A percentile compares a stretch with the other conserved stretches of the same genome.
Evolutionary conservation across 2,888 invertebrate genomes (phyloP).

Genomic region (Sinotaia quadrata): DNA sequence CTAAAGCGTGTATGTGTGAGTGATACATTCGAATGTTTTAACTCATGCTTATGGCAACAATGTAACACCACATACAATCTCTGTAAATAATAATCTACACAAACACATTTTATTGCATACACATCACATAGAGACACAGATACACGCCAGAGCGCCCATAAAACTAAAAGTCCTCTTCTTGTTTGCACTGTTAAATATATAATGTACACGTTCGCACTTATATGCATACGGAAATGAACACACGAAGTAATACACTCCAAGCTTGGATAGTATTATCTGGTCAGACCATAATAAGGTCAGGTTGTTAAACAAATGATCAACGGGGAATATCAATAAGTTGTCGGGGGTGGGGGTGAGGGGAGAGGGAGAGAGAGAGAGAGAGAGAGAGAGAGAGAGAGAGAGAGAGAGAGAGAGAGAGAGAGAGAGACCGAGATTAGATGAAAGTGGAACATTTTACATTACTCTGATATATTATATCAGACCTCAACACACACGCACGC

Average conservation of each 20-base stretch:
- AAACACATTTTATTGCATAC: too few relatives aligned
- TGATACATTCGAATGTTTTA: too few relatives aligned
- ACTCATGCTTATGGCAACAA: too few relatives aligned
- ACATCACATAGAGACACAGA: too few relatives aligned
- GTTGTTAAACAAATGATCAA: background rate
- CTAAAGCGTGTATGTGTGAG: too few relatives aligned
- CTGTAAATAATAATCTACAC: too few relatives aligned
- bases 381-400: slow-evolving; percentile 6
- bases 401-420: background rate
- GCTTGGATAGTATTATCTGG: too few relatives aligned
- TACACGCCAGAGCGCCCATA: too few relatives aligned
- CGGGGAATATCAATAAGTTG: background rate
- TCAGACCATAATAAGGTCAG: too few relatives aligned
- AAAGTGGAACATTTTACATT: background rate
- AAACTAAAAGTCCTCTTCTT: too few relatives aligned
- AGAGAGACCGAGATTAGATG: background rate
- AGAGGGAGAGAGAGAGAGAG: background rate
- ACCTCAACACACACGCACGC: background rate
- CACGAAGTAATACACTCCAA: background rate
- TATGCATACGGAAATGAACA: background rate
- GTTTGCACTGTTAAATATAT: background rate
- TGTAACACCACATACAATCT: too few relatives aligned
- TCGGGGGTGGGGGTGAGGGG: background rate
- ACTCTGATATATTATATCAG: background rate
- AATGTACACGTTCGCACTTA: background rate